Base-by-base conservation (phyloP, 2,797 vertebrate genomes). In the Muscicapa comitata region DNA sequence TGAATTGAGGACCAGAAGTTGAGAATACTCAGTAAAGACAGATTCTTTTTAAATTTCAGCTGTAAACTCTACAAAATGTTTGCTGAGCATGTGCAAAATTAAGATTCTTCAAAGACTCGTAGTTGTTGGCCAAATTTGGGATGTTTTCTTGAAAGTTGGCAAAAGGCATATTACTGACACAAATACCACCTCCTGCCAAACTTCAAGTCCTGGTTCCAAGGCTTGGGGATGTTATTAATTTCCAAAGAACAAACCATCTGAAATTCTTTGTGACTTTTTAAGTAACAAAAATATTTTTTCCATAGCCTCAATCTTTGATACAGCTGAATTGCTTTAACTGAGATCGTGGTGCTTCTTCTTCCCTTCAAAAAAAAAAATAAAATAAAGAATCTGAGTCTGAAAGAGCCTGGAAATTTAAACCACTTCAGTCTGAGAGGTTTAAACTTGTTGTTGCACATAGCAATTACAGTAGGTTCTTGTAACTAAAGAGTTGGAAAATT, bases 41-140 rank as follows among this genome's bases (percentile, higher is more conserved):
- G 28, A 82, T 67, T 74, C 17, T 66, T 70, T 67, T 75, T 47
- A 80, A 65, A 88, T 91, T 94, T 91, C 45, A 31, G 25, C 62
- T 86, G 16, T 58, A 83, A 87, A 74, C n/a, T 42, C 51, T 61
- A 29, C 54, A 65, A 63, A 91, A 74, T 77, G 78, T 88, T 94
- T 95, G 87, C 89, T 86, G 72, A 90, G 54, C 9, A 0, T 88
- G 68, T 93, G 70, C 78, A 93, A 80, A 95, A 82, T 72, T 67
- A 61, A 54, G 76, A 86, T 95, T 90, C 87, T 95, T 94, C 79
- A 94, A 80, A 93, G 94, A 33, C 54, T 88, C 5, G 0, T 65
- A 80, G 21, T 35, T 92, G 40, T 94, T 96, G 75, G 94, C 95
- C 95, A 93, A 93, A 95, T 96, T 96, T 93, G 93, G 94, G 68